These are phyloP conservation scores for Gonatopus flavifemur DNA, from an alignment of 1,140 invertebrate genomes.

Conservation along the genomic window DNA sequence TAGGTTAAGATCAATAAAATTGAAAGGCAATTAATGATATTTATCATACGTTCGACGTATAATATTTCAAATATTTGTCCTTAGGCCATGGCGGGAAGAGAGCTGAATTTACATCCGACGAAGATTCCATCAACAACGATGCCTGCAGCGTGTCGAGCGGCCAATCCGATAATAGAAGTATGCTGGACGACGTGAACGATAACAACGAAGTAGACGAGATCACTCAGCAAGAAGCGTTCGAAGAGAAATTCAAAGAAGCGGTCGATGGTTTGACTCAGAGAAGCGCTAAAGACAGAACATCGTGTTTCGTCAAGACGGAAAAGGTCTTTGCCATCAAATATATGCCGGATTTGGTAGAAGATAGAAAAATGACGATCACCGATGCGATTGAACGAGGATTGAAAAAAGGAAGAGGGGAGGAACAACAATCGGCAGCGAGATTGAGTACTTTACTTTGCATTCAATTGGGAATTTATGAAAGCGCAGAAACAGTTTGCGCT, in stretches of 20 bases:
- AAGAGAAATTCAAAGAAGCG: slow-evolving; percentile 84
- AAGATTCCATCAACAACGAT: slow-evolving; percentile 72
- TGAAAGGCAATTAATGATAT: neutral
- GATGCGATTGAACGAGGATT: slow-evolving; percentile 80
- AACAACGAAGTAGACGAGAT: slow-evolving; percentile 64
- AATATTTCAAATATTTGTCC: neutral
- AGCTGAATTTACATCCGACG: slow-evolving; percentile 62
- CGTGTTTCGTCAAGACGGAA: slow-evolving; percentile 71
- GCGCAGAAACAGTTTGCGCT: slow-evolving; percentile 66
- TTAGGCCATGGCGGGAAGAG: slow-evolving; percentile 44
- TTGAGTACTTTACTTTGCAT: slow-evolving; percentile 78
- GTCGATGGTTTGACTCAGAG: slow-evolving; percentile 86
- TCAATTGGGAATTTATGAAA: slow-evolving; percentile 73
- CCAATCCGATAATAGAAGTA: slow-evolving; percentile 65
- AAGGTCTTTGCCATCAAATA: slow-evolving; percentile 79
- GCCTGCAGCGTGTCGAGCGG: slow-evolving; percentile 67
- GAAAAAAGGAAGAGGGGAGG: slow-evolving; percentile 79
- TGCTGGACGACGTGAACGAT: slow-evolving; percentile 63
- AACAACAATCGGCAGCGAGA: slow-evolving; percentile 77
- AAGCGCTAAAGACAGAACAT: slow-evolving; percentile 77
- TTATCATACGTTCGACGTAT: neutral
- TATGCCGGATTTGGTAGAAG: slow-evolving; percentile 75
- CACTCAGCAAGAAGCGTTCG: slow-evolving; percentile 74
- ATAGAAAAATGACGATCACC: slow-evolving; percentile 74
- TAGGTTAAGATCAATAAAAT: neutral